Evolutionary conservation across 2,797 vertebrate genomes (phyloP), one percentile per base, ranked within the genome.

Genomic region (Hydrocynus forskahlii): DNA sequence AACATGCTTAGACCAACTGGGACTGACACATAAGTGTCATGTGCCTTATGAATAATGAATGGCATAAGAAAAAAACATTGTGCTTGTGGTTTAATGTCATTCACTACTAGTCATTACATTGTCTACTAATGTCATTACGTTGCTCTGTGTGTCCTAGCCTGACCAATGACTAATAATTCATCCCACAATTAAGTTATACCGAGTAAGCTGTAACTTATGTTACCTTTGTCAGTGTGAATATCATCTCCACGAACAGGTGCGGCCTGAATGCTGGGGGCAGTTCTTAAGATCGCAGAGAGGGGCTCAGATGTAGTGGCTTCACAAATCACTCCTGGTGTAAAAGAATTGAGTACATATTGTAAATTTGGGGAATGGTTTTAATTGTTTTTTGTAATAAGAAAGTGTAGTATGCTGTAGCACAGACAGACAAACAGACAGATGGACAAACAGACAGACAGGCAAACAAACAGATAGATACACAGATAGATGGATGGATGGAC

Each of bases 221-320:
- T 55, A 76, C 79, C 79, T 75, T 35, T 6, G 12, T 54, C 52
- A 17, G 5, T 12, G 0, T 19, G 48, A 54, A 54, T 19, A 17
- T 23, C 2, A 76, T 81, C 73, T 63, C 73, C 73, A 62, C 66
- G 80, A 0, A 70, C 63, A 75, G 38, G n/a, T n/a, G 12, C 71
- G 17, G 9, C 40, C 43, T 48, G 17, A 64, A 17, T 0, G 1
- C 0, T 70, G 25, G 10, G 6, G 21, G 1, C 7, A 54, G 4
- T 29, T 35, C 3, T 50, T 7, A 8, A 43, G 9, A 7, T 67
- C 45, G 52, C 35, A 14, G 0, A 57, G 9, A 5, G 0, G 50
- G 8, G 1, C 19, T 2, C 3, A 9, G 1, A 2, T 59, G 43
- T 8, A 45, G 8, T 40, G n/a, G 10, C 9, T 5, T 71, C 54